Evolutionary conservation across 2,113 vertebrate genomes (phyloP).

Genomic region (Galbula dea): DNA sequence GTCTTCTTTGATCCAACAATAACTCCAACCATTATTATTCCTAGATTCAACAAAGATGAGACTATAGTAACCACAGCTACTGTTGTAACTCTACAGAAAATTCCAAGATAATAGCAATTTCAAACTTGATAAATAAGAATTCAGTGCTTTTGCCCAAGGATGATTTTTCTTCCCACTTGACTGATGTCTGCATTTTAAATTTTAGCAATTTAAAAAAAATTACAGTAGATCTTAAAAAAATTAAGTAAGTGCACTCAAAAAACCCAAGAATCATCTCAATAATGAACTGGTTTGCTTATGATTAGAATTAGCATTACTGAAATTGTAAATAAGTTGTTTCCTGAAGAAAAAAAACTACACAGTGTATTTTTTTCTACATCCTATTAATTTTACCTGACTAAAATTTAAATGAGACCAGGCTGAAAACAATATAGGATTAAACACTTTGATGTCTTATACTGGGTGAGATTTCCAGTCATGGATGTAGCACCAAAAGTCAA

Average conservation of each 20-base stretch:
- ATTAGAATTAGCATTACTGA: background rate
- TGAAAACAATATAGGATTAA: background rate
- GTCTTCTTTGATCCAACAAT: constrained; percentile 98
- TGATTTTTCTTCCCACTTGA: background rate
- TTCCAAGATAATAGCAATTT: background rate
- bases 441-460: background rate
- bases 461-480: background rate
- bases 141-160: background rate
- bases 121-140: background rate
- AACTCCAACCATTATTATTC: constrained; percentile 97
- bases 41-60: constrained; percentile 62
- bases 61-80: background rate
- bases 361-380: background rate
- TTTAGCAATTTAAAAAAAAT: background rate
- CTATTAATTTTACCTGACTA: background rate
- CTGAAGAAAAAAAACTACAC: background rate
- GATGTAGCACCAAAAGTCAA: background rate
- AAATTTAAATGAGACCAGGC: background rate
- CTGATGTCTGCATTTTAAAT: background rate
- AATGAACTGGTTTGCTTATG: background rate
- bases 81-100: background rate
- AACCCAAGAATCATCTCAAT: background rate
- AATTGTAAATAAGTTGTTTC: background rate
- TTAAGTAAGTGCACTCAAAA: background rate
- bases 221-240: background rate